phyloP scores from a whole-genome alignment of 2,113 vertebrate genomes.

The Glaucomys volans region DNA sequence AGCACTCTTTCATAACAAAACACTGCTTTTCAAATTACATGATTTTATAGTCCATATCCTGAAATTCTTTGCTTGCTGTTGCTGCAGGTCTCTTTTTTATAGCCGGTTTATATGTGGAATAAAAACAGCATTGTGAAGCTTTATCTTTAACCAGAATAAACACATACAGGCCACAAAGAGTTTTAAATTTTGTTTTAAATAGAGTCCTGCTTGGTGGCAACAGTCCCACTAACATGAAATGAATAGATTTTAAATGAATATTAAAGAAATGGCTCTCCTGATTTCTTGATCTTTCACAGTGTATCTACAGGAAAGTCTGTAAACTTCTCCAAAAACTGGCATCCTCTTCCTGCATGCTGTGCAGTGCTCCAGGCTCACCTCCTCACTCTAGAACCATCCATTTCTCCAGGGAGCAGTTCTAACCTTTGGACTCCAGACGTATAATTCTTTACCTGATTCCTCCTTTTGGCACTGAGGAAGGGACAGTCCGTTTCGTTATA shows the following conservation, averaged over 20 bases:
- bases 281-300: slow-evolving; percentile 82
- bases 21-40: slow-evolving; percentile 88
- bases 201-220: slow-evolving; percentile 85
- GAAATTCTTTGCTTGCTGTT: slow-evolving; percentile 86
- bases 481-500: neutral
- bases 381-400: too few species aligned
- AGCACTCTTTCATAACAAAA: slow-evolving; percentile 88
- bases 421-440: neutral
- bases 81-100: slow-evolving; percentile 86
- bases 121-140: slow-evolving; percentile 88
- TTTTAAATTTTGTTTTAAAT: too few species aligned
- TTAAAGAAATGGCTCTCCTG: slow-evolving; percentile 80
- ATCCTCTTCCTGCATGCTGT: too few species aligned
- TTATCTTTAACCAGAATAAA: slow-evolving; percentile 87
- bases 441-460: neutral
- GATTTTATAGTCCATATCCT: slow-evolving; percentile 86
- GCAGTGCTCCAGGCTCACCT: too few species aligned
- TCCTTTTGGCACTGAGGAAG: neutral
- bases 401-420: neutral
- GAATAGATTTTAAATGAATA: slow-evolving; percentile 79
- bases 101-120: slow-evolving; percentile 87
- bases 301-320: slow-evolving; percentile 68
- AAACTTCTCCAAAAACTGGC: slow-evolving; percentile 73
- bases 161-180: slow-evolving; percentile 84
- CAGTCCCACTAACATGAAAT: slow-evolving; percentile 83